Conservation (phyloP, 2,797 vertebrate genomes). For the Oreochromis grahami region DNA sequence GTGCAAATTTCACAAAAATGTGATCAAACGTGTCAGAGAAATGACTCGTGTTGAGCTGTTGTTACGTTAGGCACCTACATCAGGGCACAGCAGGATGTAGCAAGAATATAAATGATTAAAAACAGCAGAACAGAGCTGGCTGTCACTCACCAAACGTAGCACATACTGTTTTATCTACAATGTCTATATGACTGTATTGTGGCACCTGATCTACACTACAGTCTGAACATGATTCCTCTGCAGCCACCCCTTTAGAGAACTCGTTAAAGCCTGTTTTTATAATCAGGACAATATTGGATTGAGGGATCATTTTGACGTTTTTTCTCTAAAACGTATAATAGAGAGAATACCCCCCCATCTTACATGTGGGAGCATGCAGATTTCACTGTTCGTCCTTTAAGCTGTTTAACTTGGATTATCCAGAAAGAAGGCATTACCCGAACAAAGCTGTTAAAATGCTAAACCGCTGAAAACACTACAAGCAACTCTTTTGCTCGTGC, state of each 20-base stretch:
- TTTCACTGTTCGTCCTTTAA: slow-evolving; percentile 42
- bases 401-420: slow-evolving; percentile 60
- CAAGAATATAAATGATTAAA: neutral
- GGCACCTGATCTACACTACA: neutral
- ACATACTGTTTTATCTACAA: neutral
- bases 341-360: neutral
- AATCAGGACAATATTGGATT: slow-evolving; percentile 6
- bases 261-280: neutral
- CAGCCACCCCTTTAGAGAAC: neutral
- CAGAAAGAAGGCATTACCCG: slow-evolving; percentile 34
- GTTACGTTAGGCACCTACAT: neutral
- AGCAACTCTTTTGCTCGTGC: neutral
- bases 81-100: neutral
- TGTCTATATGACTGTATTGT: neutral
- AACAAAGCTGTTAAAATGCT: slow-evolving; percentile 50
- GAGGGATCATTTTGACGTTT: neutral
- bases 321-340: neutral
- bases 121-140: neutral
- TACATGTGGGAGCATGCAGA: slow-evolving; percentile 15
- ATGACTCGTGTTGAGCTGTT: neutral
- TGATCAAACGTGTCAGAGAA: neutral
- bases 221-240: neutral
- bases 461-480: slow-evolving; percentile 18
- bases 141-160: neutral
- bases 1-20: neutral